These are phyloP conservation scores for Cyclophora punctaria DNA, from an alignment of 2,888 invertebrate species.

Conservation along the genomic window DNA sequence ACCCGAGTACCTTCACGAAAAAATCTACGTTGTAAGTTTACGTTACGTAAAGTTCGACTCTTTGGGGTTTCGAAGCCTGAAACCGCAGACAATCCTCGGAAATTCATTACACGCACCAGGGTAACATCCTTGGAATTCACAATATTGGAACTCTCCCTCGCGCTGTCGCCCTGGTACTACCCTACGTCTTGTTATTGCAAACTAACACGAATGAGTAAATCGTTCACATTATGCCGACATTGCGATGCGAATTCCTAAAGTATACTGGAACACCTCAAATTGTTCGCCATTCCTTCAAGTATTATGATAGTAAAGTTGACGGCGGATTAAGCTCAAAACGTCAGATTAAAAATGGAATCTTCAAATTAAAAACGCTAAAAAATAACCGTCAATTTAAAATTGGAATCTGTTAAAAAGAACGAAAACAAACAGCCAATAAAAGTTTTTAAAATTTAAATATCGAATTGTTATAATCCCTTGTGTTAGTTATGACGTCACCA, in stretches of 20 bases:
- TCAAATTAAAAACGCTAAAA: no score
- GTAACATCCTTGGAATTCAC: constrained; percentile 70
- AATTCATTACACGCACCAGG: constrained; percentile 69
- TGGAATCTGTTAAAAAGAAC: no score
- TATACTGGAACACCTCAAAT: no score
- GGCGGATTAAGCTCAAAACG: no score
- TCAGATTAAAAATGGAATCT: no score
- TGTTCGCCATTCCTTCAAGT: no score
- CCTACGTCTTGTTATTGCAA: constrained; percentile 36
- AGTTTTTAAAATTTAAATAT: no score
- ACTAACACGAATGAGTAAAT: constrained; percentile 57
- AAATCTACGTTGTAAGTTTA: constrained; percentile 37
- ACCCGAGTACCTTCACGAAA: constrained; percentile 51
- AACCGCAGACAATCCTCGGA: constrained; percentile 68
- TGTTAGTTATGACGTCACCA: not conserved
- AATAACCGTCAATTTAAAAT: no score
- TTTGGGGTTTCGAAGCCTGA: constrained; percentile 51
- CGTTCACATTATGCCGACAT: constrained; percentile 32
- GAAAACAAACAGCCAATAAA: no score
- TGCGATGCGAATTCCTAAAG: constrained; percentile 4
- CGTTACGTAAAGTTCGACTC: constrained; percentile 25
- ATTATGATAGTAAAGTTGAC: no score
- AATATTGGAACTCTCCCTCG: constrained; percentile 55
- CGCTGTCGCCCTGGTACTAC: constrained; percentile 23
- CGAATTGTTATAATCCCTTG: no score